These are phyloP conservation scores for Paramormyrops kingsleyae DNA, from an alignment of 2,113 vertebrate species.

Conservation along the genomic window DNA sequence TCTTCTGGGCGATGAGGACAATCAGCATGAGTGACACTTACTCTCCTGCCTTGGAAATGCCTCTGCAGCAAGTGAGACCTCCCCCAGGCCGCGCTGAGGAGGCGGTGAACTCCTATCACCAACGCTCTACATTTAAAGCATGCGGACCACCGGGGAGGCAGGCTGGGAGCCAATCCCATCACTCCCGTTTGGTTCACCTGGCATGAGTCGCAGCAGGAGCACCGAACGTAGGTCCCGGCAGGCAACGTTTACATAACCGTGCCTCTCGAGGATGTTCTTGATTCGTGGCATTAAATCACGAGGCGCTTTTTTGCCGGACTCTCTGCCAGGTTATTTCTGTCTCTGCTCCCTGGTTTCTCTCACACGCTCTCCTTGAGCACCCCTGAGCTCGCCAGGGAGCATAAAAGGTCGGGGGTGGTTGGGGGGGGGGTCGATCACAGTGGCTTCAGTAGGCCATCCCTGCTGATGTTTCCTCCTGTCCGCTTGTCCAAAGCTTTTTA, in stretches of 20 bases:
- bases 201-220: constrained; percentile 23
- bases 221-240: not conserved
- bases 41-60: constrained; percentile 32
- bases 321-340: not conserved
- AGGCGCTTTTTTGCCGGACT: not conserved
- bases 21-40: not conserved
- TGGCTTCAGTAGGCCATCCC: not conserved
- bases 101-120: constrained; percentile 31
- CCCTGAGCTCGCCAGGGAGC: not conserved
- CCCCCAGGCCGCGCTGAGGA: constrained; percentile 31
- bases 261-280: constrained; percentile 5
- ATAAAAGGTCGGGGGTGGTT: not conserved
- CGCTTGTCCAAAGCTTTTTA: not conserved
- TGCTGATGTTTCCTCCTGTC: not conserved
- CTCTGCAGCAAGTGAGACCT: constrained; percentile 25
- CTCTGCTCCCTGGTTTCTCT: not conserved
- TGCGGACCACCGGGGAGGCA: constrained; percentile 14
- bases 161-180: constrained; percentile 20
- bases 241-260: constrained; percentile 21
- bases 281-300: constrained; percentile 11
- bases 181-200: constrained; percentile 1
- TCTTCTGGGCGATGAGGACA: not conserved
- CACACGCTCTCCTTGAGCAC: not conserved
- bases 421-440: not conserved
- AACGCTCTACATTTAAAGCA: constrained; percentile 27